Conservation (phyloP, 2,888 invertebrate genomes). For the Clitarchus hookeri region DNA sequence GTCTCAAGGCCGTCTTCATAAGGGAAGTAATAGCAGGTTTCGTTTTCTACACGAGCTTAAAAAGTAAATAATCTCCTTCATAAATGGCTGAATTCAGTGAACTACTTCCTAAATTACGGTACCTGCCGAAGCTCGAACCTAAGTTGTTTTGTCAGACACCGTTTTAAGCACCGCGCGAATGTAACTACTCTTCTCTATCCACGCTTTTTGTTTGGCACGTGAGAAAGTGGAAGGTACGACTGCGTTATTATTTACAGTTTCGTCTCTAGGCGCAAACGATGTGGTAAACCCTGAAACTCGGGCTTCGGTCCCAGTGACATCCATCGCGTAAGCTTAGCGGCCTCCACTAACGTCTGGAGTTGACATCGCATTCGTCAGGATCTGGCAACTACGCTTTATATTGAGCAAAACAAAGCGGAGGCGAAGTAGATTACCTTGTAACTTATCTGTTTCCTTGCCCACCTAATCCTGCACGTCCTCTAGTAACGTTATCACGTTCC, state of each 20-base stretch:
- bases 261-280: not conserved
- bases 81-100: too few species aligned
- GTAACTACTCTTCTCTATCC: too few species aligned
- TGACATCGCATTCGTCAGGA: not conserved
- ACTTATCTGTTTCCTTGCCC: not conserved
- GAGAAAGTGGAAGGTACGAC: not conserved
- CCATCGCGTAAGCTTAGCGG: not conserved
- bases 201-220: too few species aligned
- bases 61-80: too few species aligned
- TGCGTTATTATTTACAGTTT: not conserved
- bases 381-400: not conserved
- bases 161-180: too few species aligned
- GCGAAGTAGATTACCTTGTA: not conserved
- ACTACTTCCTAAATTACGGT: too few species aligned
- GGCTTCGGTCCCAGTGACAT: not conserved
- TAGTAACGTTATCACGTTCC: conserved; percentile 69
- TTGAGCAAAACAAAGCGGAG: not conserved
- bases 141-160: too few species aligned
- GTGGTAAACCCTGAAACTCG: not conserved
- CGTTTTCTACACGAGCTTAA: too few species aligned
- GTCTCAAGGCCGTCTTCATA: too few species aligned
- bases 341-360: not conserved
- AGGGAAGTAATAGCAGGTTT: too few species aligned
- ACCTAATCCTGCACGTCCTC: not conserved
- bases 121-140: too few species aligned